Evolutionary conservation across 2,888 invertebrate genomes (phyloP), one percentile per base, ranked within the genome.

Genomic region (Drosophila acutilabella): DNA sequence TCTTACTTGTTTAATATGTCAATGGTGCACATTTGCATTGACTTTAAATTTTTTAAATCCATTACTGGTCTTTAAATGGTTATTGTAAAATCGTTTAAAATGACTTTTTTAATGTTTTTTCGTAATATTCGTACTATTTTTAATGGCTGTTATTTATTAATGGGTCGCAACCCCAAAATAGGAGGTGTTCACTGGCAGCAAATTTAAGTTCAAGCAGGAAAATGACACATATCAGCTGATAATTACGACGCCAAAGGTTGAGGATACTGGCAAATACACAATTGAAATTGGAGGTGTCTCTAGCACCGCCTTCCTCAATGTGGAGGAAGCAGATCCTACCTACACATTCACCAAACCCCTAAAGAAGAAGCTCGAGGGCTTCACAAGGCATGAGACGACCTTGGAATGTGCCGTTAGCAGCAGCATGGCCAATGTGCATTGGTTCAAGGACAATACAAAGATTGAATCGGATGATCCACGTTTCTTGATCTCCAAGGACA

Each of bases 261-360:
- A 99, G 86, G 99, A 99, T 92, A 97, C 97, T 80, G 99, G 99
- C 85, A 98, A 98, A 93, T 99, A 98, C 91, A 97, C 97, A 0
- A 96, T 98, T 88, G 98, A 99, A 93, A 97, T 99, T 84, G 96
- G 97, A 87, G 98, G 98, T 58, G 94, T 97, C 52, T 95, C 95
- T 58, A 97, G 96, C 81, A 96, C 97, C 18, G 98, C 96, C 48
- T 97, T 97, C 93, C 95, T 99, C 61, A 97, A 96, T 93, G 99
- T 99, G 20, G 98, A 99, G 95, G 99, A 98, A 93, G 97, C 99
- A 66, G 98, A 98, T 93, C 98, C 98, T 38, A 95, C 95, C 13
- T 99, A 98, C 92, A 95, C 95, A 68, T 99, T 99, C 93, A 95
- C 96, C 6, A 98, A 98, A 92, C 96, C 95, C 44, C 93, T 99